Base-by-base conservation (phyloP, 2,797 vertebrate genomes). In the Dermochelys coriacea region DNA sequence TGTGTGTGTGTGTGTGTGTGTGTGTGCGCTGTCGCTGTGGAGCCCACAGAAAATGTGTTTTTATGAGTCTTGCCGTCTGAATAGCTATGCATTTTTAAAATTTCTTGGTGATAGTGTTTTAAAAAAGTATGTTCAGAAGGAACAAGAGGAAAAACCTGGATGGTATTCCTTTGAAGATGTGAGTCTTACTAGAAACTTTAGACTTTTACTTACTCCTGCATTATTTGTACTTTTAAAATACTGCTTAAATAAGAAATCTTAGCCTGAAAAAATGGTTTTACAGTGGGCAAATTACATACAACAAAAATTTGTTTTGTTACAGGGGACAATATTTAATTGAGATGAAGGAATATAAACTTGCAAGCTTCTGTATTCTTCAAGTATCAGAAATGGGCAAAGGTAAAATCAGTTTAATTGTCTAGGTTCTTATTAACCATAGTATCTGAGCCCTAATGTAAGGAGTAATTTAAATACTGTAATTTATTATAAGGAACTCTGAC, bases 271-370 rank as follows among this genome's bases (percentile, higher is more conserved):
- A 86, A 92, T 84, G 49, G 68, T 91, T 87, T 54, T 61, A 75
- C 29, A 86, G 74, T 90, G 80, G 94, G 19, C 49, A 92, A 50
- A 85, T 93, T 87, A 29, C 21, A 84, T 68, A 82, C 12, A 87
- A 90, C 75, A 82, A 94, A 37, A 41, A 51, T 82, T 83, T 96
- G 90, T 93, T 94, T 96, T 89, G 47, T 98, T 98, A 34, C 90
- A 99, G 98, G 97, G 98, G 98, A 50, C 97, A 98, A 61, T 98
- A 98, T 97, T 98, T 98, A 92, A 97, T 98, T 95, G 97, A 94
- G 81, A 97, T 98, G 98, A 98, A 98, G 93, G 80, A 94, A 75
- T 98, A 98, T 92, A 97, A 98, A 57, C 98, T 98, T 89, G 98
- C 98, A 90, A 98, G 95, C 74, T 98, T 98, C 91, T 98, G 98